Conservation (phyloP, 2,113 vertebrate genomes). For the Clarias batrachus region DNA sequence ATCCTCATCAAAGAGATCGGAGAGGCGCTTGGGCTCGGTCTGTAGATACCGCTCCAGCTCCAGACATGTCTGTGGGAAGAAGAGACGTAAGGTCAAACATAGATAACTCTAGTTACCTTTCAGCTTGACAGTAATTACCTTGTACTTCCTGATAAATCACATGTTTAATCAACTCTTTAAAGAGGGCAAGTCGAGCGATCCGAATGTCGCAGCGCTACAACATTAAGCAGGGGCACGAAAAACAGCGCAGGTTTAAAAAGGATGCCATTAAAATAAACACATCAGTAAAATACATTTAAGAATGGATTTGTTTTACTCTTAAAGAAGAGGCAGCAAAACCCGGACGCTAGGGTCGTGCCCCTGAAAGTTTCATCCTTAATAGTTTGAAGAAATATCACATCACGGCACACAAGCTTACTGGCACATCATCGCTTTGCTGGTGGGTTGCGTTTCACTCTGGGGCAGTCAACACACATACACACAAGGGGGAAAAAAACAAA, state of each 20-base stretch:
- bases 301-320: too few species aligned
- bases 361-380: not conserved
- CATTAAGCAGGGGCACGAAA: not conserved
- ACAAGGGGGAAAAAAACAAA: slow-evolving; percentile 57
- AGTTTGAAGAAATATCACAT: not conserved
- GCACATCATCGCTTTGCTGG: slow-evolving; percentile 22
- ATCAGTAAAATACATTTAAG: not conserved
- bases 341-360: not conserved
- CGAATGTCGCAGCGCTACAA: not conserved
- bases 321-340: not conserved
- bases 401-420: not conserved
- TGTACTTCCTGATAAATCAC: not conserved
- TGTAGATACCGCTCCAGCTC: slow-evolving; percentile 97
- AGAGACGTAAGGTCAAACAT: slow-evolving; percentile 32
- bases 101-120: slow-evolving; percentile 3
- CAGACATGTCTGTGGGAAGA: slow-evolving; percentile 85
- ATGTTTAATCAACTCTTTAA: slow-evolving; percentile 2
- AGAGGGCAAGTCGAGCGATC: not conserved
- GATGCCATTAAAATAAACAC: not conserved
- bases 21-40: slow-evolving; percentile 91
- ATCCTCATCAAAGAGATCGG: slow-evolving; percentile 91
- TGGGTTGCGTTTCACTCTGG: slow-evolving; percentile 46
- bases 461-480: slow-evolving; percentile 60
- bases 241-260: not conserved
- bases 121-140: not conserved